phyloP scores from a whole-genome alignment of 1,140 invertebrate species.

The Drosophila lini region DNA sequence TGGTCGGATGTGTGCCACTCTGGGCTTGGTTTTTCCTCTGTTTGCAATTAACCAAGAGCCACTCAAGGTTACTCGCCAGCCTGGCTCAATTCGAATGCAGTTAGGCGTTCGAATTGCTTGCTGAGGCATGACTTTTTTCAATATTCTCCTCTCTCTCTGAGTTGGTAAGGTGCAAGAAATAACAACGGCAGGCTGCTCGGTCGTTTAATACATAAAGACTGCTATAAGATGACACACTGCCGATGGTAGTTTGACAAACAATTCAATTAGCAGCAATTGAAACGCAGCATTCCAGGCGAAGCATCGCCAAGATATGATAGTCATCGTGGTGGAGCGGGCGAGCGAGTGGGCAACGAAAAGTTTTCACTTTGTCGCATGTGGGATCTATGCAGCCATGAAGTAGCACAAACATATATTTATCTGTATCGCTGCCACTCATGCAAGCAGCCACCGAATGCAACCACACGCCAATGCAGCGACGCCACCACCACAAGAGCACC shows the following conservation, averaged over 20 bases:
- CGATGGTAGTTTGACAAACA: constrained; percentile 37
- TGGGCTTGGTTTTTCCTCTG: constrained; percentile 4
- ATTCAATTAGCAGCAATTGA: constrained; percentile 44
- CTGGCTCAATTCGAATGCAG: constrained; percentile 62
- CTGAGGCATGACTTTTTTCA: constrained; percentile 49
- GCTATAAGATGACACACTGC: constrained; percentile 22
- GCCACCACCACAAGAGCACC: constrained; percentile 24
- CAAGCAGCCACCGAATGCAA: constrained; percentile 57
- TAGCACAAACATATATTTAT: constrained; percentile 65
- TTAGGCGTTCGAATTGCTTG: constrained; percentile 72
- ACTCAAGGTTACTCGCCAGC: constrained; percentile 70
- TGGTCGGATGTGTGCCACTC: constrained; percentile 25
- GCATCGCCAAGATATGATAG: constrained; percentile 26
- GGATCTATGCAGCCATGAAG: constrained; percentile 63
- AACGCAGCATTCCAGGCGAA: constrained; percentile 38
- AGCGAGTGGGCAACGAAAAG: constrained; percentile 42
- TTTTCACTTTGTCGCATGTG: constrained; percentile 80
- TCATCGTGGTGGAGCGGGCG: constrained; percentile 12
- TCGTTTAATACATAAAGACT: not conserved
- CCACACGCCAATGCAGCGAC: constrained; percentile 59
- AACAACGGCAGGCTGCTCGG: not conserved
- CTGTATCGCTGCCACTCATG: constrained; percentile 60
- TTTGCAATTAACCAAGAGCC: constrained; percentile 49
- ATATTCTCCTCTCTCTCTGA: not conserved
- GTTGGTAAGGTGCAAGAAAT: constrained; percentile 14